Percentiles rank a stretch among this genome's conserved stretches.
Evolutionary conservation across 2,888 invertebrate genomes (phyloP).

Genomic region (Entomobrya proxima): DNA sequence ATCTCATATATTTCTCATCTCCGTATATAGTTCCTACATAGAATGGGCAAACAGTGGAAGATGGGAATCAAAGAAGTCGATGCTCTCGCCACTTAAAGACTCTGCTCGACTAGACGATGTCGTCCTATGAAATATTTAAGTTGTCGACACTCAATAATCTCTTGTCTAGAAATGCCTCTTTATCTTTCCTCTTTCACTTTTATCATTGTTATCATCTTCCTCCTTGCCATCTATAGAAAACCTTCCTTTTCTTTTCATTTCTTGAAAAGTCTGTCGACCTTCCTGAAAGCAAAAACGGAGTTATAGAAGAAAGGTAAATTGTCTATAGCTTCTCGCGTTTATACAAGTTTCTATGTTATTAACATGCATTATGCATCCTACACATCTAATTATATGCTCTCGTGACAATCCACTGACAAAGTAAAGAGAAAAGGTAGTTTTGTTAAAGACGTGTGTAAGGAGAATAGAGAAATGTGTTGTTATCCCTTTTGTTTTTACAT

Average conservation of each 20-base stretch:
- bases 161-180: conserved; percentile 13
- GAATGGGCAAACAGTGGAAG: background rate
- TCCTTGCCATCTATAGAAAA: background rate
- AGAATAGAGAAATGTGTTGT: conserved; percentile 8
- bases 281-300: background rate
- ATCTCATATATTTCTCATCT: no score
- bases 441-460: background rate
- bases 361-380: conserved; percentile 6
- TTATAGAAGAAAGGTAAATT: background rate
- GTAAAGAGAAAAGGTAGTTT: background rate
- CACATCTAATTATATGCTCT: background rate
- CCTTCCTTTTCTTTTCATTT: background rate
- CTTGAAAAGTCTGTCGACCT: background rate
- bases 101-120: background rate
- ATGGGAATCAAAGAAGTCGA: conserved; percentile 5
- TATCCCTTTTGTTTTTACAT: conserved; percentile 15
- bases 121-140: background rate
- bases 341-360: background rate
- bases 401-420: background rate
- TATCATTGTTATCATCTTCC: background rate
- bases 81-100: conserved; percentile 16
- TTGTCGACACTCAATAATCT: conserved; percentile 16
- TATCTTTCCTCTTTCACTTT: background rate
- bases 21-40: no score
- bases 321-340: background rate